phyloP scores from a whole-genome alignment of 2,888 invertebrate genomes.

The Erebia ligea region DNA sequence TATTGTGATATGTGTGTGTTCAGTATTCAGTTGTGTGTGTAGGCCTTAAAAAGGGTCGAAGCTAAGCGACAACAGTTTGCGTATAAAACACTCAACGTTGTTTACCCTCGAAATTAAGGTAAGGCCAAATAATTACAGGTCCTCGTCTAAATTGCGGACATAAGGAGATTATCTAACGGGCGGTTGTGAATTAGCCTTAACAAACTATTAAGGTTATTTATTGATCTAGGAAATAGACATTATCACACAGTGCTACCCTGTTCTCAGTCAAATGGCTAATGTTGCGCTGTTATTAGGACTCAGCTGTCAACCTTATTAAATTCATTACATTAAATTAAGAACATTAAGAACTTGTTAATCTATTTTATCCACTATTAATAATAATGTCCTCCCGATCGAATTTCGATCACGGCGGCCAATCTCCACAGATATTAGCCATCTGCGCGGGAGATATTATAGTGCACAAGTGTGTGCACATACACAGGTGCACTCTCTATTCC shows the following conservation, averaged over 20 bases:
- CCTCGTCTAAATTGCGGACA: slow-evolving; percentile 24
- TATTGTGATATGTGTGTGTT: background rate
- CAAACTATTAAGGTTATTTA: slow-evolving; percentile 11
- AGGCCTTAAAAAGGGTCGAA: slow-evolving; percentile 20
- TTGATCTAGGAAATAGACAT: background rate
- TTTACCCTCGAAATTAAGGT: slow-evolving; percentile 27
- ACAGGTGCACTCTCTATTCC: too few relatives aligned
- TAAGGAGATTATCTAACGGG: slow-evolving; percentile 24
- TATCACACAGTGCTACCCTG: background rate
- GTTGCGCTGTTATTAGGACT: too few relatives aligned
- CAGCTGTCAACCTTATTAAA: too few relatives aligned
- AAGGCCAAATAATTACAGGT: slow-evolving; percentile 25
- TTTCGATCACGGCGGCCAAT: too few relatives aligned
- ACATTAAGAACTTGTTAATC: too few relatives aligned
- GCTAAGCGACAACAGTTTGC: slow-evolving; percentile 21
- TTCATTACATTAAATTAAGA: too few relatives aligned
- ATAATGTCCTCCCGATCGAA: too few relatives aligned
- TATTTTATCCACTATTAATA: too few relatives aligned
- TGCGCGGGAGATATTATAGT: too few relatives aligned
- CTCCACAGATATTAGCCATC: too few relatives aligned
- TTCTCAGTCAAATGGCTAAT: too few relatives aligned
- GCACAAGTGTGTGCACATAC: too few relatives aligned
- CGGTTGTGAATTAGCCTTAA: slow-evolving; percentile 17
- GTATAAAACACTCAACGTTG: slow-evolving; percentile 27
- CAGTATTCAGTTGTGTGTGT: background rate